A percentile compares a stretch with the other conserved stretches of the same genome.
phyloP scores from a whole-genome alignment of 2,113 vertebrate genomes.

The Podarcis cretensis region DNA sequence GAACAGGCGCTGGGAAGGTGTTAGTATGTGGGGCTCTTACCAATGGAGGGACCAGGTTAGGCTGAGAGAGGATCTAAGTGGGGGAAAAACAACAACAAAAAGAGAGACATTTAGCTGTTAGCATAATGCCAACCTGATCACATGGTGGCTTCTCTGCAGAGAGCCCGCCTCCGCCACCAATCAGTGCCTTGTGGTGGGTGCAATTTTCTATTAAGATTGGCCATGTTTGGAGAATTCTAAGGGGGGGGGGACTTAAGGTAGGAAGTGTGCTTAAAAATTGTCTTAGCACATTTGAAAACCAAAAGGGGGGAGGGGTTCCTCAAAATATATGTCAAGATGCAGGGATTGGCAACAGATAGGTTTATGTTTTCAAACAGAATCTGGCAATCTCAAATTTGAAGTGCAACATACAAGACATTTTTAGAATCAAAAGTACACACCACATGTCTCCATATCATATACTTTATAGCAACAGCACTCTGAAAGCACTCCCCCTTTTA shows the following conservation, averaged over 20 bases:
- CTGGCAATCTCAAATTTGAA: background rate
- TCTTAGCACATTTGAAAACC: constrained; percentile 3
- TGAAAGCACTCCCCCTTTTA: background rate
- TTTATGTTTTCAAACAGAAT: constrained; percentile 2
- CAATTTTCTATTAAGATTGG: constrained; percentile 5
- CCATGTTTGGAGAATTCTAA: background rate
- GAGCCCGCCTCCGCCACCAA: constrained; percentile 54
- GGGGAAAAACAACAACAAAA: constrained; percentile 77
- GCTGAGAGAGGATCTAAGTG: constrained; percentile 93
- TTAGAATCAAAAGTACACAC: background rate
- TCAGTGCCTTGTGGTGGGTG: background rate
- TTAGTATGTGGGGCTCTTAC: constrained; percentile 92
- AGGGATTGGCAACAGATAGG: background rate
- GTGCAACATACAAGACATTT: background rate
- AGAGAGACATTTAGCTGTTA: constrained; percentile 74
- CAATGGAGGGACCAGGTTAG: constrained; percentile 95
- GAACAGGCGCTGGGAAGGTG: constrained; percentile 90
- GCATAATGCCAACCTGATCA: constrained; percentile 66
- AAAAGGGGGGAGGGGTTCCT: background rate
- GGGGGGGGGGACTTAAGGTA: constrained; percentile 30
- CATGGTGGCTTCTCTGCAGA: constrained; percentile 61
- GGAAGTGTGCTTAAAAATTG: constrained; percentile 28
- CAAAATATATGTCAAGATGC: background rate
- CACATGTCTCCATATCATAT: constrained; percentile 19
- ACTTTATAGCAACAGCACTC: background rate